Evolutionary conservation across 1,140 invertebrate species (phyloP).

Genomic region (Acromyrmex charruanus): DNA sequence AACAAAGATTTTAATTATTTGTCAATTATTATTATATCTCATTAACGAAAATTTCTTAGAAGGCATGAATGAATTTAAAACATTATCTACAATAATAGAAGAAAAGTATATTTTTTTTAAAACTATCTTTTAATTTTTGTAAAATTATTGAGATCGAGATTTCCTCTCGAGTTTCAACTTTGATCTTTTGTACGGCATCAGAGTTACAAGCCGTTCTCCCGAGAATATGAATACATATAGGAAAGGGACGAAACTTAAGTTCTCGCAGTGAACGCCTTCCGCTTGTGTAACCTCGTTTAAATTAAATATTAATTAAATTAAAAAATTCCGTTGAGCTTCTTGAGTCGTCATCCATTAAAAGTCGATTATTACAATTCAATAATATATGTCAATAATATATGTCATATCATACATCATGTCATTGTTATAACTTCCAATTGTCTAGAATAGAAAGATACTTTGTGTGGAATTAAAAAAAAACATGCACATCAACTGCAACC

Average conservation of each 20-base stretch:
- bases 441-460: neutral
- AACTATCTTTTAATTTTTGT: neutral
- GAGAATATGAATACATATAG: neutral
- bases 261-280: conserved; percentile 3
- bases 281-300: conserved; percentile 38
- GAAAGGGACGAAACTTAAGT: neutral
- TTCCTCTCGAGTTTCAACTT: conserved; percentile 15
- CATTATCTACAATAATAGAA: neutral
- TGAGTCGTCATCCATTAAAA: conserved; percentile 1
- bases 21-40: neutral
- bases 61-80: neutral
- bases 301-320: conserved; percentile 63
- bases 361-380: neutral
- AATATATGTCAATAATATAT: neutral
- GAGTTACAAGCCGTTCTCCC: conserved; percentile 10
- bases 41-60: neutral
- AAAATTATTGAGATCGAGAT: conserved; percentile 10
- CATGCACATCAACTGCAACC: neutral
- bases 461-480: neutral
- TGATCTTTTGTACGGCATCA: conserved; percentile 20
- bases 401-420: neutral
- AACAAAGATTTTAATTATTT: neutral
- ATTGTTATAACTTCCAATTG: neutral
- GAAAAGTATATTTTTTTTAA: neutral
- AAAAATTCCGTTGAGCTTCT: conserved; percentile 15